Conservation (phyloP, 2,888 invertebrate genomes). For the Mimumesa dahlbomi region DNA sequence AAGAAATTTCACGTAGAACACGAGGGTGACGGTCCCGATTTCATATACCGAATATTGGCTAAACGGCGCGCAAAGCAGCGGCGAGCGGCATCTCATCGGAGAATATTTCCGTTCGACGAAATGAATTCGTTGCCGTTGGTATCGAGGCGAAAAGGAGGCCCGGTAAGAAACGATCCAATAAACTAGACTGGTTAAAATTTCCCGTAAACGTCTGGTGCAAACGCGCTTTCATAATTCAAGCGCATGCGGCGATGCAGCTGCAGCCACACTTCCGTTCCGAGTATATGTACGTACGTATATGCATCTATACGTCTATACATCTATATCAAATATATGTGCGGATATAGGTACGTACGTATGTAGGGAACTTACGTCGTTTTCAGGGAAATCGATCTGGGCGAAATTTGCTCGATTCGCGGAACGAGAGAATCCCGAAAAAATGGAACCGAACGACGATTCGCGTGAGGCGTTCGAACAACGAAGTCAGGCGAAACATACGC, state of each 20-base stretch:
- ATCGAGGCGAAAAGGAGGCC: constrained; percentile 20
- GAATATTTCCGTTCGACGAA: constrained; percentile 45
- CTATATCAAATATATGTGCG: neutral
- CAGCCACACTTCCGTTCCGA: constrained; percentile 11
- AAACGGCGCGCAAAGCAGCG: too few species aligned
- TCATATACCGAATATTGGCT: too few species aligned
- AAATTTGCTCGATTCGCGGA: constrained; percentile 51
- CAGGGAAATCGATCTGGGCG: constrained; percentile 57
- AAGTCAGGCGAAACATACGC: constrained; percentile 15
- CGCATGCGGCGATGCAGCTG: constrained; percentile 48
- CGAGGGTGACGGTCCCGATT: neutral
- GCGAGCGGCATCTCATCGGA: too few species aligned
- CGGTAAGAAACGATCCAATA: constrained; percentile 63
- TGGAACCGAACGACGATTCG: too few species aligned
- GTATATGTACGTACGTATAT: neutral
- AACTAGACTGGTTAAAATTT: constrained; percentile 60
- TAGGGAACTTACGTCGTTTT: constrained; percentile 44
- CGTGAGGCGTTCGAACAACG: constrained; percentile 44
- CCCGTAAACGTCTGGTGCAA: constrained; percentile 66
- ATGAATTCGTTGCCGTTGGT: constrained; percentile 55
- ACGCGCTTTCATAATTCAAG: constrained; percentile 63
- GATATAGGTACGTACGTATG: neutral
- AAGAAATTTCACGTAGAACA: too few species aligned
- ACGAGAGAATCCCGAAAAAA: too few species aligned
- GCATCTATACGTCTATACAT: too few species aligned